Percentiles rank a stretch among this genome's conserved stretches.
phyloP scores from a whole-genome alignment of 2,113 vertebrate species.

The Passerina amoena region DNA sequence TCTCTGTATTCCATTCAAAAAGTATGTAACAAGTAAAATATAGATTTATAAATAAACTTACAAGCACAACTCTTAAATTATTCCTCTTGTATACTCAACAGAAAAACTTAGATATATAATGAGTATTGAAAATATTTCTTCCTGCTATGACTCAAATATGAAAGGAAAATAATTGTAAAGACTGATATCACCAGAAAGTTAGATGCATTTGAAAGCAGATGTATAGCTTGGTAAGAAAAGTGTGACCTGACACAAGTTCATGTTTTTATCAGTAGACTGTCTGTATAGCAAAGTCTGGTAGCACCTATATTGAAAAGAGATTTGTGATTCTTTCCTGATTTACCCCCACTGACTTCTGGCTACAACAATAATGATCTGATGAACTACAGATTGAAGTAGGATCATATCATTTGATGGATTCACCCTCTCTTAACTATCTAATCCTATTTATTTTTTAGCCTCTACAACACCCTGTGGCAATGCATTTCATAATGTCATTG shows the following conservation, averaged over 20 bases:
- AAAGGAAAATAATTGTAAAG: background rate
- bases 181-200: background rate
- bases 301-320: background rate
- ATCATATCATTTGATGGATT: background rate
- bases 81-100: background rate
- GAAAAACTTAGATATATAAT: background rate
- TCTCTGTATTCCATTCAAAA: background rate
- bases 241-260: background rate
- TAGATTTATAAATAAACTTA: background rate
- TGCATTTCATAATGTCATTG: background rate
- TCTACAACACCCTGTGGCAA: background rate
- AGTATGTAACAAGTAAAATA: background rate
- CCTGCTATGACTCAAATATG: background rate
- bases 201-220: background rate
- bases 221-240: background rate
- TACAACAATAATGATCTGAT: background rate
- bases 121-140: background rate
- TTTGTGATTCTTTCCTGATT: background rate
- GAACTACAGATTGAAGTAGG: background rate
- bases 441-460: background rate
- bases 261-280: background rate
- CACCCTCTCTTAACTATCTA: background rate
- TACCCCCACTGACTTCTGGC: background rate
- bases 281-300: background rate
- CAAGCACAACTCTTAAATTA: background rate